Evolutionary conservation across 2,797 vertebrate species (phyloP).

Genomic region (Pseudocheirus occidentalis): DNA sequence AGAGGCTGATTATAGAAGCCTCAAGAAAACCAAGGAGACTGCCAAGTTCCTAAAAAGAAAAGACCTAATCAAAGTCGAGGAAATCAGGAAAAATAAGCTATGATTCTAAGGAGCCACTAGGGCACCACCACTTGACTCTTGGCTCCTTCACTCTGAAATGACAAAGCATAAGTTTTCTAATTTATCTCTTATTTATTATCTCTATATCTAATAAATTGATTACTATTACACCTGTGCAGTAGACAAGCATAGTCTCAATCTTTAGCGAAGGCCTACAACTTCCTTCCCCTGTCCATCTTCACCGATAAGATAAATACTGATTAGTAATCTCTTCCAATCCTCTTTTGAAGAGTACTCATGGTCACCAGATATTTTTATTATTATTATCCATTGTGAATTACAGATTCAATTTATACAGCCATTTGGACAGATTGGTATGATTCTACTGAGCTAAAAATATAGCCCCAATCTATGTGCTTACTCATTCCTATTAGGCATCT

Average conservation of each 20-base stretch:
- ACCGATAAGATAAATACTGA: background rate
- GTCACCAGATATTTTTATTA: background rate
- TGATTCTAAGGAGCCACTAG: background rate
- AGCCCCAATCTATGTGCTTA: background rate
- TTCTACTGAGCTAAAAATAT: background rate
- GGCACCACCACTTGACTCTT: accelerated
- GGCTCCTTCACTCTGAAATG: background rate
- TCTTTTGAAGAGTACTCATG: background rate
- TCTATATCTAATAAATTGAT: too few species aligned
- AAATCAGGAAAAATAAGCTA: background rate
- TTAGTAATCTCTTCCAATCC: background rate
- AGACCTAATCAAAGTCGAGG: background rate
- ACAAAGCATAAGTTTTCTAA: background rate
- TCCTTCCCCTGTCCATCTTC: background rate
- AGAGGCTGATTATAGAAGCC: background rate
- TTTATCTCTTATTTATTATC: background rate
- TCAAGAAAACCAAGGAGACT: background rate
- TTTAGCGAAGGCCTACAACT: background rate
- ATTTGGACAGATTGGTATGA: background rate
- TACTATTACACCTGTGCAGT: too few species aligned
- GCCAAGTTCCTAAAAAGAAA: background rate
- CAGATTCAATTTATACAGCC: background rate
- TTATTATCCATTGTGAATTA: background rate
- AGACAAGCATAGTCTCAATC: background rate
- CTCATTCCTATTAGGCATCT: background rate